Evolutionary conservation across 92 coral and sea anemone species (phyloP).

Genomic region (Porites evermanni): DNA sequence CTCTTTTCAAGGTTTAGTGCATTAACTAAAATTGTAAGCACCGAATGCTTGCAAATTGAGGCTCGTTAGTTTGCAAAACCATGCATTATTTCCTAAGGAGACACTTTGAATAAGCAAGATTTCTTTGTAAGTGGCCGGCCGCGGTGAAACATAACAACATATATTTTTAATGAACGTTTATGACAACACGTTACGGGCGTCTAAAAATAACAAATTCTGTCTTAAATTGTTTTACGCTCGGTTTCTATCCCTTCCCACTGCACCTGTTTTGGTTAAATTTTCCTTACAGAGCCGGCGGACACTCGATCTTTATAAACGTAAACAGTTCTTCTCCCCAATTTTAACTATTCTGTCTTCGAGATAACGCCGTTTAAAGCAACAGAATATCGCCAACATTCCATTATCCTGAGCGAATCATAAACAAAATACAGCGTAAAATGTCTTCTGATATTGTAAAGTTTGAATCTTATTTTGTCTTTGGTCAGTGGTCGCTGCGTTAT

Average conservation of each 20-base stretch:
- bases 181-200: slow-evolving; percentile 55
- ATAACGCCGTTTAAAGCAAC: slow-evolving; percentile 16
- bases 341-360: slow-evolving; percentile 1
- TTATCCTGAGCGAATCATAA: background rate
- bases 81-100: background rate
- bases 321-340: background rate
- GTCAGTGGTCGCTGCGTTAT: background rate
- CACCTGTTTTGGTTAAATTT: background rate
- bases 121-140: background rate
- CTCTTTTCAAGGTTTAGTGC: background rate
- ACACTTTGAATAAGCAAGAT: slow-evolving; percentile 13
- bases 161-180: slow-evolving; percentile 82
- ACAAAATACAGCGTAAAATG: background rate
- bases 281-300: background rate
- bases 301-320: background rate
- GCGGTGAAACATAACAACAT: slow-evolving; percentile 61
- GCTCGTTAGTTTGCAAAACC: background rate
- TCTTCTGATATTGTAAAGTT: slow-evolving; percentile 8
- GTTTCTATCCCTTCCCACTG: background rate
- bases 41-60: background rate
- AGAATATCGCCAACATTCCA: slow-evolving; percentile 19
- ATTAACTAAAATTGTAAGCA: slow-evolving; percentile 5
- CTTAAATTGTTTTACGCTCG: slow-evolving; percentile 20
- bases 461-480: background rate
- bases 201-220: slow-evolving; percentile 63